A percentile compares a stretch with the other conserved stretches of the same genome.
These are phyloP conservation scores for Notolepis coatsorum DNA, from an alignment of 2,797 vertebrate genomes.

Conservation along the genomic window DNA sequence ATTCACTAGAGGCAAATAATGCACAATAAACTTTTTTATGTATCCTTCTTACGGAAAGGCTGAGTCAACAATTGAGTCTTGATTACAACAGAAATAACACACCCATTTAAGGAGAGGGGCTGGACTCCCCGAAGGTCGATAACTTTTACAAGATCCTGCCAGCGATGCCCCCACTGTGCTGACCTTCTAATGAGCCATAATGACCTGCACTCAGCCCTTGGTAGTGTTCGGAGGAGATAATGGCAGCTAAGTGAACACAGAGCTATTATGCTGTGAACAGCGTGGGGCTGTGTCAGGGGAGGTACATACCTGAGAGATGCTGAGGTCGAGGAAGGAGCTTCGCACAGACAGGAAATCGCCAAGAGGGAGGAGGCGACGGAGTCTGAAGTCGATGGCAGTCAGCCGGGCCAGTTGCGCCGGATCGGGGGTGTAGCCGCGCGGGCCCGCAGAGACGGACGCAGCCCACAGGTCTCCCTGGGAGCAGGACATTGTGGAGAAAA, in stretches of 20 bases:
- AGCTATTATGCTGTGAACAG: constrained; percentile 10
- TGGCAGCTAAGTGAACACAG: constrained; percentile 15
- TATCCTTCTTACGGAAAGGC: constrained; percentile 33
- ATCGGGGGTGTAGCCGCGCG: constrained; percentile 85
- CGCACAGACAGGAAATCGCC: constrained; percentile 65
- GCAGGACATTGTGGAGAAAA: too few species aligned
- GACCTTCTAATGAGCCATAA: constrained; percentile 42
- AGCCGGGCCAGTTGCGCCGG: constrained; percentile 81
- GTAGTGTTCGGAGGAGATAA: constrained; percentile 21
- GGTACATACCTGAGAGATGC: constrained; percentile 67
- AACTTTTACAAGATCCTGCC: constrained; percentile 55
- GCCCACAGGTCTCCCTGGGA: constrained; percentile 67
- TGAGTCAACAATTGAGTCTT: constrained; percentile 39
- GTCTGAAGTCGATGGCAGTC: constrained; percentile 84
- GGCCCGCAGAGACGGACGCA: constrained; percentile 66
- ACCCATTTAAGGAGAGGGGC: constrained; percentile 16
- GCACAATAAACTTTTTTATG: constrained; percentile 3
- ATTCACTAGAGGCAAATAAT: constrained; percentile 33
- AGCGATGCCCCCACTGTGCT: constrained; percentile 28
- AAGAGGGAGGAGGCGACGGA: constrained; percentile 75
- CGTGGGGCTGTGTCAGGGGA: neutral
- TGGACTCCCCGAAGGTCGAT: constrained; percentile 36
- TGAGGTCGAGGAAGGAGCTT: constrained; percentile 51
- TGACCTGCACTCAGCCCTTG: constrained; percentile 12
- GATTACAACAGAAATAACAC: constrained; percentile 33